phyloP scores from a whole-genome alignment of 2,113 vertebrate genomes.

The Thymallus thymallus region DNA sequence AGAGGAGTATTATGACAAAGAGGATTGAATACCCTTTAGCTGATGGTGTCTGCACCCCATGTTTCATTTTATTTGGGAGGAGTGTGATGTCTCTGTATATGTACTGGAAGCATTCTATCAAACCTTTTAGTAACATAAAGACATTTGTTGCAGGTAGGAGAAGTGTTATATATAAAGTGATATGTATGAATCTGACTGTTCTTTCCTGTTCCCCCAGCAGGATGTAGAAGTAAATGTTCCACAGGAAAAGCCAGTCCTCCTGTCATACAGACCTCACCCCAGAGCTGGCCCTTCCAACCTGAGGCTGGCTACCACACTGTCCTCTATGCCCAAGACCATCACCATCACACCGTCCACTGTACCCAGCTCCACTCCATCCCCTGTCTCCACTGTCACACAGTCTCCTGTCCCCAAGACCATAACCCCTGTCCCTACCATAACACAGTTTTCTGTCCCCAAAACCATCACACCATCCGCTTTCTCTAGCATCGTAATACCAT shows the following conservation, averaged over 20 bases:
- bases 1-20: slow-evolving; percentile 45
- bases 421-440: not conserved
- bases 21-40: too few relatives aligned
- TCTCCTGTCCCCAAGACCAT: not conserved
- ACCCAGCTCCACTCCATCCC: not conserved
- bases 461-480: not conserved
- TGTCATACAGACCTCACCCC: slow-evolving; percentile 54
- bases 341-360: not conserved
- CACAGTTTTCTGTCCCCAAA: not conserved
- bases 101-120: slow-evolving; percentile 48
- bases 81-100: slow-evolving; percentile 47
- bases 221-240: slow-evolving; percentile 23
- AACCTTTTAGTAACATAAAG: slow-evolving; percentile 44
- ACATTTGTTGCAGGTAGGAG: too few relatives aligned
- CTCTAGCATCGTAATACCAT: not conserved
- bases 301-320: not conserved
- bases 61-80: too few relatives aligned
- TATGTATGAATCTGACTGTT: slow-evolving; percentile 18
- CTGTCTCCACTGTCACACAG: not conserved
- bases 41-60: too few relatives aligned
- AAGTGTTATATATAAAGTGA: too few relatives aligned
- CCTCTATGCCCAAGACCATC: not conserved
- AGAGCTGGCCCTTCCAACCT: slow-evolving; percentile 35
- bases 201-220: slow-evolving; percentile 34
- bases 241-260: slow-evolving; percentile 42